Base-by-base conservation (phyloP, 2,888 invertebrate species). In the Dynastes grantii region DNA sequence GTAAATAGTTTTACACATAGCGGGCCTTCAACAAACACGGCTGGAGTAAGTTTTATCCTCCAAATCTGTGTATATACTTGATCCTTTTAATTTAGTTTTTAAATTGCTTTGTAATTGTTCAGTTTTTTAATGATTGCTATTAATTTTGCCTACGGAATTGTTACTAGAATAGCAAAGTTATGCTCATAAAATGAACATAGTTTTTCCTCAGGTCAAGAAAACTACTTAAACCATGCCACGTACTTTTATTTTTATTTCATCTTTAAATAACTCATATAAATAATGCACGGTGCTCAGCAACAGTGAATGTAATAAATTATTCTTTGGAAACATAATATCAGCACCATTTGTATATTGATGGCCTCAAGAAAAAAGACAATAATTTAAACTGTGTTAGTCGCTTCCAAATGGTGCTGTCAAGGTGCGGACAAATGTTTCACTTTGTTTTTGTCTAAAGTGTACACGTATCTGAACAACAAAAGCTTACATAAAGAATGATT, bases 401-500 rank as follows among this genome's bases (percentile, higher is more conserved):
- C 49, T 45, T 61, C 45, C 29, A 68, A 61, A 40, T 68, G 27
- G 51, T 45, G 40, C 13, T 32, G 58, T 55, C 16, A 40, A 61
- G 73, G 73, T 75, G 73, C 45, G 16, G 73, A 75, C 73, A 75
- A 75, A 75, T 75, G 40, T 77, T 67, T 77, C 77, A 68, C 58
- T 68, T 67, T 49, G 68, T 53, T 68, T 70, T 68, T 55, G 22
- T 49, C 68, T 22, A 32, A 77, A 77, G 16, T 37, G 75, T 63
- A 79, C 77, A 58, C 51, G 63, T 75, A 53, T 45, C 45, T 75
- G 78, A 78, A 79, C 78, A 75, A 78, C 78, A 58, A 22, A 70
- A 37, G 75, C 79, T 68, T 78, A 80, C 77, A 79, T 80, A 80
- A 80, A 79, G 78, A 80, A 80, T 78, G 79, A 78, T 79, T 76